Conservation (phyloP, 2,888 invertebrate genomes). For the Cheilosia pagana region DNA sequence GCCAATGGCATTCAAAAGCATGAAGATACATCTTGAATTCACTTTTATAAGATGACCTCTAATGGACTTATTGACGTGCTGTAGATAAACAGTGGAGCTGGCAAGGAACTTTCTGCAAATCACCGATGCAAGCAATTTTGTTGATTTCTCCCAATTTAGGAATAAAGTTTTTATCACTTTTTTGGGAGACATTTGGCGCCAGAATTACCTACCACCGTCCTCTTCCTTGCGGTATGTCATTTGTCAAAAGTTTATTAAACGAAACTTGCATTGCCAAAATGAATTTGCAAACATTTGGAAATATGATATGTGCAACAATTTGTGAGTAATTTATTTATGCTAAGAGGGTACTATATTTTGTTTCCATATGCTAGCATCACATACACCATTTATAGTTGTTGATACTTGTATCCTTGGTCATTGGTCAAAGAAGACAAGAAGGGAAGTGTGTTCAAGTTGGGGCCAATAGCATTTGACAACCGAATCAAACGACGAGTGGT, state of each 20-base stretch:
- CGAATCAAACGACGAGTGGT: no score
- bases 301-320: not conserved
- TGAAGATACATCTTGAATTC: not conserved
- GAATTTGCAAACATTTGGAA: not conserved
- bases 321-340: slow-evolving; percentile 28
- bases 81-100: not conserved
- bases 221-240: not conserved
- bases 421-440: not conserved
- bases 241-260: slow-evolving; percentile 9
- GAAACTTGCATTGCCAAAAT: slow-evolving; percentile 6
- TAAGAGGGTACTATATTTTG: not conserved
- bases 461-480: no score
- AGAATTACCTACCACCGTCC: not conserved
- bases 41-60: not conserved
- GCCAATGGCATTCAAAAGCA: not conserved
- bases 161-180: not conserved
- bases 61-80: not conserved
- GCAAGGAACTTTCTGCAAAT: not conserved
- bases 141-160: not conserved
- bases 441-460: no score
- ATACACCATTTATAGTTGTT: slow-evolving; percentile 1
- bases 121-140: not conserved
- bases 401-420: not conserved
- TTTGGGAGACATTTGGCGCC: not conserved
- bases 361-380: not conserved